A percentile compares a stretch with the other conserved stretches of the same genome.
Evolutionary conservation across 2,888 invertebrate species (phyloP).

Genomic region (Macrophya alboannulata): DNA sequence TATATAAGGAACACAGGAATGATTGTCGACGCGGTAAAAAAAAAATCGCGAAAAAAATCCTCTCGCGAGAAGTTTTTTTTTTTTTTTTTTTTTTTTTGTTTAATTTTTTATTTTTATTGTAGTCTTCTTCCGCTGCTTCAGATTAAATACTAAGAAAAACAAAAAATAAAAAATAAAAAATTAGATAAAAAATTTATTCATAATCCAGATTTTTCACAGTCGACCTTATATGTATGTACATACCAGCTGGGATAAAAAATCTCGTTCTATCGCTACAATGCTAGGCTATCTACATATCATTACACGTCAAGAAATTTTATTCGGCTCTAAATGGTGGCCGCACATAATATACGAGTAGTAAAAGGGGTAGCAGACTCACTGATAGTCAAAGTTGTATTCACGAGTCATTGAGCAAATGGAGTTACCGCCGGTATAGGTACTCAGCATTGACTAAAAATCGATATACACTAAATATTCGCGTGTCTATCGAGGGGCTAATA

Average conservation of each 20-base stretch:
- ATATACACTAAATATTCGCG: conserved; percentile 6
- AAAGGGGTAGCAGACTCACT: neutral
- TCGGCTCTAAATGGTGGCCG: neutral
- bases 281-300: neutral
- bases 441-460: neutral
- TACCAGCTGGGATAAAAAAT: conserved; percentile 40
- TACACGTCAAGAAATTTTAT: neutral
- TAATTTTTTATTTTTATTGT: neutral
- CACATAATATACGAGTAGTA: neutral
- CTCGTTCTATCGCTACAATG: neutral
- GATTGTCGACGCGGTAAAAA: conserved; percentile 45
- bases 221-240: no score
- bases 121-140: conserved; percentile 22
- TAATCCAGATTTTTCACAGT: neutral
- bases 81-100: neutral
- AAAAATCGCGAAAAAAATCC: neutral
- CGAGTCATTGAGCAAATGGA: conserved; percentile 23
- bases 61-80: neutral
- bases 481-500: neutral
- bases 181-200: neutral
- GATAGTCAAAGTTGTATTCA: neutral
- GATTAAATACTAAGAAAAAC: neutral
- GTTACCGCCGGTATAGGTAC: neutral
- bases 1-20: conserved; percentile 47
- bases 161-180: neutral